Base-by-base conservation (phyloP, 1,140 invertebrate genomes). In the Magallana gigas region DNA sequence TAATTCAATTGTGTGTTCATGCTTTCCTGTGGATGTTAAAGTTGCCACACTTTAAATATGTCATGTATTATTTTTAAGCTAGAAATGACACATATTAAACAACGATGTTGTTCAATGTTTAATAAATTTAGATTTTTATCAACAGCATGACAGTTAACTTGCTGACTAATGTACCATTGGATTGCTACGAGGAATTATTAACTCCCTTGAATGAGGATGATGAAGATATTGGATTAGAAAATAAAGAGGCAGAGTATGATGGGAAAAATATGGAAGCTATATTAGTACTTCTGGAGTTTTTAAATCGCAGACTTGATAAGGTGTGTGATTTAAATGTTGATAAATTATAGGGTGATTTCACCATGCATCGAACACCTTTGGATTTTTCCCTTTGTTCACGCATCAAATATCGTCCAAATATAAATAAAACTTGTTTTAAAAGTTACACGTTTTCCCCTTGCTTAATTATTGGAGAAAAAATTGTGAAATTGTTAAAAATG, bases 231-330 rank as follows among this genome's bases (percentile, higher is more conserved):
- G 90, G 90, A 11, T 86, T 93, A 1, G 94, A 95, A 29, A 94
- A 93, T 87, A 95, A 95, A 90, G 94, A 95, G 60, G 93, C 95
- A 16, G 95, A 96, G 90, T 96, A 94, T 94, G 96, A 97, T 91
- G 96, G 96, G 4, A 96, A 96, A 90, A 97, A 97, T 92, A 96
- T 97, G 95, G 96, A 97, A 91, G 96, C 97, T 48, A 92, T 97
- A 81, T 95, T 96, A n/a, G 94, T 96, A 12, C 94, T 97, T 12
- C 91, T 97, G 4, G 92, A 96, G 57, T 96, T 97, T 91, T 94
- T 97, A 6, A 95, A 97, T 68, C 94, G 95, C 58, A 95, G 96
- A 85, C 92, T 97, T 14, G 95, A 96, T 68, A 93, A 91, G 84
- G 95, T 95, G 91, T 90, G 93, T 36, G 8, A 5, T 8, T 3